Evolutionary conservation across 2,888 invertebrate species (phyloP), one percentile per base, ranked within the genome.

Genomic region (Tupiocoris notatus): DNA sequence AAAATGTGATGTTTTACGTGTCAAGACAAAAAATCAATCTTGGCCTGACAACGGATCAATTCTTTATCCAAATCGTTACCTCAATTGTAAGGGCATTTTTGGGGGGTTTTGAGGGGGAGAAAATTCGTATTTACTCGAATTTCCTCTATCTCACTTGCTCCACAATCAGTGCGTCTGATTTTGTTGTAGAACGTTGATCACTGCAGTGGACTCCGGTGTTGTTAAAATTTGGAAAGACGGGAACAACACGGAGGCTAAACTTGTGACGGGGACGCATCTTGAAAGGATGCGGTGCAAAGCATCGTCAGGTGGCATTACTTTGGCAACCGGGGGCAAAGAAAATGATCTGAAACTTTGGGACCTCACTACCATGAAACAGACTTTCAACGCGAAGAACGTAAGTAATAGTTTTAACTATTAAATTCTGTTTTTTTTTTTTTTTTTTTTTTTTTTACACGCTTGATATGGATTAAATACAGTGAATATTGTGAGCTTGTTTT

Each of bases 281-380:
- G 87, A 88, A 66, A 86, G 87, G 78, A 88, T 95, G 88, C 86
- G 87, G 76, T 88, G 23, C 21, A 54, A 61, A 17, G 63, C 56
- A 17, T 39, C 90, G 75, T 82, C 83, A 0, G 83, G 85, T 9
- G 83, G 82, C 24, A 87, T 89, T 71, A 81, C 91, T 21, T 86
- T 96, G 81, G 96, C 92, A 2, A 94, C 90, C 79, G 98, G 97
- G 20, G 98, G 98, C 0, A 91, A 93, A 83, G 92, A 92, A 81
- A 94, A 95, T 82, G 93, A 94, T 81, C 84, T 98, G 0, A 95
- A 95, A 85, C 83, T 98, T 0, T 97, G 92, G 89, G 91, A 94
- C 81, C 82, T 92, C 82, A 86, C 81, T 80, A 86, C 80, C 1
- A 83, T 79, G 25, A 81, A 81, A 25, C 84, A 86, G 58, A 83